Evolutionary conservation across 1,140 invertebrate species (phyloP).

Genomic region (Orussus abietinus): DNA sequence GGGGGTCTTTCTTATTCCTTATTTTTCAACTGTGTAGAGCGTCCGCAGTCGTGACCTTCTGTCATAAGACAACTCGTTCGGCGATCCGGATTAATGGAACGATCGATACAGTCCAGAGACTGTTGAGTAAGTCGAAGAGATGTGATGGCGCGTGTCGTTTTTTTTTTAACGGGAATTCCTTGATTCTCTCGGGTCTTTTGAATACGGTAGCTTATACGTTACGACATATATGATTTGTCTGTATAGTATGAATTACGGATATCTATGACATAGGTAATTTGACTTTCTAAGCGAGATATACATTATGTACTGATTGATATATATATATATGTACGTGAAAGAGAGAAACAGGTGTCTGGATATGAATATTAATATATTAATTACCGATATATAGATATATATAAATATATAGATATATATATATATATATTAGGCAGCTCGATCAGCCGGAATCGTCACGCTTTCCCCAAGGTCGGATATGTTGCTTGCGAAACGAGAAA

Average conservation of each 20-base stretch:
- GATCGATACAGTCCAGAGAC: too few relatives aligned
- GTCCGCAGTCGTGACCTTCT: too few relatives aligned
- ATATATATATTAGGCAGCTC: constrained; percentile 16
- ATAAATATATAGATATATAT: constrained; percentile 33
- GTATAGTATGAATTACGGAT: constrained; percentile 38
- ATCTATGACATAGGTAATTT: constrained; percentile 25
- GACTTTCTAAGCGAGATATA: constrained; percentile 23
- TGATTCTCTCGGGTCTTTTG: too few relatives aligned
- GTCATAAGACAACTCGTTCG: too few relatives aligned
- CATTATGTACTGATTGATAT: constrained; percentile 15
- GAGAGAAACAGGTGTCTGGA: constrained; percentile 30
- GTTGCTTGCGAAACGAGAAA: too few relatives aligned
- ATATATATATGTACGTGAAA: constrained; percentile 11
- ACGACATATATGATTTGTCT: constrained; percentile 22
- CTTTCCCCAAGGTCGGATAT: constrained; percentile 15
- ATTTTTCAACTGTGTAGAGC: too few relatives aligned
- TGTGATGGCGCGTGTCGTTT: too few relatives aligned
- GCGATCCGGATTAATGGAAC: too few relatives aligned
- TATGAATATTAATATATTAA: constrained; percentile 30
- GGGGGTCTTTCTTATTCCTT: too few relatives aligned
- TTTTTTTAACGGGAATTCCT: too few relatives aligned
- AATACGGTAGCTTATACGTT: constrained; percentile 27
- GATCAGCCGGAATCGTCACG: constrained; percentile 20
- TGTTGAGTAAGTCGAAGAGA: too few relatives aligned
- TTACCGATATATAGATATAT: too few relatives aligned